Evolutionary conservation across 2,797 vertebrate genomes (phyloP).

Genomic region (Orestias chungarensis): DNA sequence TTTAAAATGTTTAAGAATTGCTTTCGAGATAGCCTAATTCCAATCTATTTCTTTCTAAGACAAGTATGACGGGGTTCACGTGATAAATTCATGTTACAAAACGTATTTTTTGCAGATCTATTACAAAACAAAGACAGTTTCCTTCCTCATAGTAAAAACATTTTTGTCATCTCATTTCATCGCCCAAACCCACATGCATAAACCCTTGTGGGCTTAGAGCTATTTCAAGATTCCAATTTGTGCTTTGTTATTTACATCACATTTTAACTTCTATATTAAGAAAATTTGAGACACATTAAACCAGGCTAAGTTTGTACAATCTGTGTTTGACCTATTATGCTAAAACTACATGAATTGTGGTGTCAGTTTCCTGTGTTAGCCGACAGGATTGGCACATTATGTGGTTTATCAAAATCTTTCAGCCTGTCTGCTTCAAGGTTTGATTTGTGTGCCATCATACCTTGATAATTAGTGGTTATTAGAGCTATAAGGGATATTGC

Average conservation of each 20-base stretch:
- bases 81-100: neutral
- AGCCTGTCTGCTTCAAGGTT: neutral
- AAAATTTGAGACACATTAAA: neutral
- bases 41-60: neutral
- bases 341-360: neutral
- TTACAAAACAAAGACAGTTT: neutral
- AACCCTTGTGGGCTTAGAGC: neutral
- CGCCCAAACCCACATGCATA: too few species aligned
- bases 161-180: neutral
- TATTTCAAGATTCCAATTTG: too few species aligned
- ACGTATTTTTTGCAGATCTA: neutral
- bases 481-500: neutral
- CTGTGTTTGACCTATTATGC: neutral
- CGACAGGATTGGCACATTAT: neutral
- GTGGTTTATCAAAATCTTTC: neutral
- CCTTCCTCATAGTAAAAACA: neutral
- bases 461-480: neutral
- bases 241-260: neutral
- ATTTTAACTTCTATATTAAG: neutral
- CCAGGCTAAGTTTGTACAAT: neutral
- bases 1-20: too few species aligned
- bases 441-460: neutral
- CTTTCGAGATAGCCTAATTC: too few species aligned
- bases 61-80: too few species aligned
- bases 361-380: neutral